These are phyloP conservation scores for Natrix natrix DNA, from an alignment of 2,797 vertebrate genomes.

Conservation along the genomic window DNA sequence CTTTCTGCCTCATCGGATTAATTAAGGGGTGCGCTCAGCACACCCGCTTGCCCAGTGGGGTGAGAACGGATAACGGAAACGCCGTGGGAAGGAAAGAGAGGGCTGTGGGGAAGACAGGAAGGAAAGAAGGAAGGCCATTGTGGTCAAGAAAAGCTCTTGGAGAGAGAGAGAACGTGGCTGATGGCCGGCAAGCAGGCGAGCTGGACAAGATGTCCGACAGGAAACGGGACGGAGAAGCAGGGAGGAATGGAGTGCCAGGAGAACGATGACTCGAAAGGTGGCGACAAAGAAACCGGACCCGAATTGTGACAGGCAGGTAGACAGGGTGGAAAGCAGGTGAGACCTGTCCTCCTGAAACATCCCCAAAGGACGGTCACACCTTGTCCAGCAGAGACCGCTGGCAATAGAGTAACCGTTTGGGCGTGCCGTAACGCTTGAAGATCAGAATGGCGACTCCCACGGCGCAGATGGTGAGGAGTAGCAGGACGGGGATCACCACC, in stretches of 20 bases:
- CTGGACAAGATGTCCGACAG: neutral
- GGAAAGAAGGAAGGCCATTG: neutral
- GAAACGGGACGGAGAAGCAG: neutral
- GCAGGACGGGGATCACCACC: slow-evolving; percentile 81
- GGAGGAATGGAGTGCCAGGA: neutral
- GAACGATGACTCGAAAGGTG: neutral
- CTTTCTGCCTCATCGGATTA: neutral
- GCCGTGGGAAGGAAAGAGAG: neutral
- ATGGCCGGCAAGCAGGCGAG: neutral
- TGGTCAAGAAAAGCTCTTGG: neutral
- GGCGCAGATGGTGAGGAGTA: slow-evolving; percentile 81
- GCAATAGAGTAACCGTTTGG: slow-evolving; percentile 88
- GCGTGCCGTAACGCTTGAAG: slow-evolving; percentile 87
- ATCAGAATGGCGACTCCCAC: slow-evolving; percentile 80
- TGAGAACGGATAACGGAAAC: neutral
- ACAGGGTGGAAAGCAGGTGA: neutral
- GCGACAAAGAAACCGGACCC: neutral
- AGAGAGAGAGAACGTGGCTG: neutral
- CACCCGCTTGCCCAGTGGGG: neutral
- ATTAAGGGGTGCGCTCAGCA: slow-evolving; percentile 13
- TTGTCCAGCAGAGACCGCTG: slow-evolving; percentile 74
- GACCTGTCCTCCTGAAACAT: neutral
- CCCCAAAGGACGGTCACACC: slow-evolving; percentile 59
- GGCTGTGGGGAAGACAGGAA: neutral
- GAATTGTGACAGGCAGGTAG: neutral